These are phyloP conservation scores for Laothoe populi DNA, from an alignment of 2,888 invertebrate species.

Conservation along the genomic window DNA sequence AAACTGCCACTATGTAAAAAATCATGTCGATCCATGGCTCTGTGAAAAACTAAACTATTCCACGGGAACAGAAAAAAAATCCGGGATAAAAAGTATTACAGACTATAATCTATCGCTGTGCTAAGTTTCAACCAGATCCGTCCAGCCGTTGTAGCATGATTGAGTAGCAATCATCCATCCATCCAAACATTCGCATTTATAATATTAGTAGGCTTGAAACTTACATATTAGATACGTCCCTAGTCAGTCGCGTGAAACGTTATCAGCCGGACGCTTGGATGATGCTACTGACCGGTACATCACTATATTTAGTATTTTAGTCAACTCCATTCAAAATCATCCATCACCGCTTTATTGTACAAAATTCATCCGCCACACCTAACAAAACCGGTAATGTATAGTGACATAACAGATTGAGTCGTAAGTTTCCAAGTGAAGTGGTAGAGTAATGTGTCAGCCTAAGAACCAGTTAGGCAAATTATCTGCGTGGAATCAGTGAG, in stretches of 20 bases:
- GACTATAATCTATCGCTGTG: too few relatives aligned
- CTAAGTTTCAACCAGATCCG: too few relatives aligned
- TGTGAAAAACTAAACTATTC: too few relatives aligned
- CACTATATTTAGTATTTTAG: slow-evolving; percentile 38
- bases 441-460: slow-evolving; percentile 27
- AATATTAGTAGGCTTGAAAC: too few relatives aligned
- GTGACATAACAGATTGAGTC: not conserved
- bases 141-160: too few relatives aligned
- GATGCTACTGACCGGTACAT: slow-evolving; percentile 63
- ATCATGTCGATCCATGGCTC: too few relatives aligned
- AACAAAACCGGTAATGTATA: slow-evolving; percentile 15
- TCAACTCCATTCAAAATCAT: not conserved
- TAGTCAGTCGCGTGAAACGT: slow-evolving; percentile 40
- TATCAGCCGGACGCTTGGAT: slow-evolving; percentile 64
- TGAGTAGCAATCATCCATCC: too few relatives aligned
- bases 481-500: slow-evolving; percentile 58
- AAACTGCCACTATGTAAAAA: too few relatives aligned
- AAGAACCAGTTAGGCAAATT: slow-evolving; percentile 61
- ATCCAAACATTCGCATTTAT: too few relatives aligned
- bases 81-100: too few relatives aligned
- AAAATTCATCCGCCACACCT: too few relatives aligned
- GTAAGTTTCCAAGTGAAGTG: not conserved
- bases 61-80: too few relatives aligned
- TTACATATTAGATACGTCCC: slow-evolving; percentile 4
- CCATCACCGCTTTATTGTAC: not conserved